These are phyloP conservation scores for Stictocephala bisonia DNA, from an alignment of 2,888 invertebrate species.

Conservation along the genomic window DNA sequence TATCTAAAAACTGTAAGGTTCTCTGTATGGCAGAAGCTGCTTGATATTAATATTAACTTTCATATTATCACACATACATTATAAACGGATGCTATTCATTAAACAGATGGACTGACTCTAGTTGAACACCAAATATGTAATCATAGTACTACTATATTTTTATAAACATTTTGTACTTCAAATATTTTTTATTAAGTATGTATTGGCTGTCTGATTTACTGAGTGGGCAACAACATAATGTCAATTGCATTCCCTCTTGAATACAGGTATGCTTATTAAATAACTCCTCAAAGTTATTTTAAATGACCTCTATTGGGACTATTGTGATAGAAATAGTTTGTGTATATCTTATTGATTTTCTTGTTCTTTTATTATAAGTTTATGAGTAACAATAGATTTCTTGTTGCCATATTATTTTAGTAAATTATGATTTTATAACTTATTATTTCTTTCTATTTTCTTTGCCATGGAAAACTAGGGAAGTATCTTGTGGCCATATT, in stretches of 20 bases:
- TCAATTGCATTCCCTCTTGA: slow-evolving; percentile 30
- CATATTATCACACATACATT: too few species aligned
- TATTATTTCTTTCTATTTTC: slow-evolving; percentile 13
- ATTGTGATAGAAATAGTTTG: slow-evolving; percentile 24
- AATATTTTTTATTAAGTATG: too few species aligned
- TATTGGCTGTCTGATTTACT: background rate
- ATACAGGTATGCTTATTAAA: slow-evolving; percentile 28
- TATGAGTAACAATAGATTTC: background rate
- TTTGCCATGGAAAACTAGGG: slow-evolving; percentile 28
- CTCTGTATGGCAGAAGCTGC: too few species aligned
- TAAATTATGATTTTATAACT: slow-evolving; percentile 32
- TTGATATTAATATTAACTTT: too few species aligned
- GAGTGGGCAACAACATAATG: background rate
- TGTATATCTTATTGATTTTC: slow-evolving; percentile 11
- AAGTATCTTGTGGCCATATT: slow-evolving; percentile 43
- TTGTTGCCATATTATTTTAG: slow-evolving; percentile 37
- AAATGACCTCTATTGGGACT: background rate
- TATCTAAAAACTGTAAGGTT: too few species aligned
- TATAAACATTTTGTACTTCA: background rate
- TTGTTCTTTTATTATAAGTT: background rate
- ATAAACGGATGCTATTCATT: too few species aligned
- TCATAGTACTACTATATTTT: too few species aligned
- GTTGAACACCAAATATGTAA: too few species aligned
- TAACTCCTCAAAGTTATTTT: slow-evolving; percentile 25
- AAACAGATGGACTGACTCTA: too few species aligned